Percentiles rank a stretch among this genome's conserved stretches.
These are phyloP conservation scores for Euplexia lucipara DNA, from an alignment of 2,888 invertebrate genomes.

Conservation along the genomic window DNA sequence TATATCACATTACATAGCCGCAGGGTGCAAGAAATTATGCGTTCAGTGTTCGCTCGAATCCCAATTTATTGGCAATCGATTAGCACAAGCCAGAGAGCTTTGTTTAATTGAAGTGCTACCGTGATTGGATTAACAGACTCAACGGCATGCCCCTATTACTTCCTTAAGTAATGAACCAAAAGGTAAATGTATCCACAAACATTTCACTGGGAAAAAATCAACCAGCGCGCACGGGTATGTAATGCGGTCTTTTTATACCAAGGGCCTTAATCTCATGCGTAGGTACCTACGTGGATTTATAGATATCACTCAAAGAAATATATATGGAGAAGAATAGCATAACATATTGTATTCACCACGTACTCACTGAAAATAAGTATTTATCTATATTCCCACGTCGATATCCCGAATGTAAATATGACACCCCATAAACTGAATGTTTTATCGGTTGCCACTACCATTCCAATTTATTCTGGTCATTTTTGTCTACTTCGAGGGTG, in stretches of 20 bases:
- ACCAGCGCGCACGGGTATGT: conserved; percentile 32
- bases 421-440: conserved; percentile 91
- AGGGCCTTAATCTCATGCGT: conserved; percentile 37
- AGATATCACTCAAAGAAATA: conserved; percentile 44
- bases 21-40: conserved; percentile 80
- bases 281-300: conserved; percentile 52
- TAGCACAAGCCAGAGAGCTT: conserved; percentile 82
- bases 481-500: conserved; percentile 89
- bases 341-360: conserved; percentile 69
- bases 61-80: conserved; percentile 85
- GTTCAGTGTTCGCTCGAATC: conserved; percentile 74
- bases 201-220: conserved; percentile 53
- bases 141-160: conserved; percentile 68
- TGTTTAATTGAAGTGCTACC: conserved; percentile 85
- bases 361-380: conserved; percentile 73
- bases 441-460: conserved; percentile 89
- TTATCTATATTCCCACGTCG: conserved; percentile 85
- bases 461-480: conserved; percentile 91
- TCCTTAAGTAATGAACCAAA: conserved; percentile 73
- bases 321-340: conserved; percentile 61
- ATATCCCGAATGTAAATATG: conserved; percentile 90
- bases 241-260: conserved; percentile 43
- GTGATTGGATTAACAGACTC: conserved; percentile 83
- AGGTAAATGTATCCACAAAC: conserved; percentile 66
- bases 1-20: conserved; percentile 63